Conservation (phyloP, 2,113 vertebrate species). For the Paradoxurus hermaphroditus region DNA sequence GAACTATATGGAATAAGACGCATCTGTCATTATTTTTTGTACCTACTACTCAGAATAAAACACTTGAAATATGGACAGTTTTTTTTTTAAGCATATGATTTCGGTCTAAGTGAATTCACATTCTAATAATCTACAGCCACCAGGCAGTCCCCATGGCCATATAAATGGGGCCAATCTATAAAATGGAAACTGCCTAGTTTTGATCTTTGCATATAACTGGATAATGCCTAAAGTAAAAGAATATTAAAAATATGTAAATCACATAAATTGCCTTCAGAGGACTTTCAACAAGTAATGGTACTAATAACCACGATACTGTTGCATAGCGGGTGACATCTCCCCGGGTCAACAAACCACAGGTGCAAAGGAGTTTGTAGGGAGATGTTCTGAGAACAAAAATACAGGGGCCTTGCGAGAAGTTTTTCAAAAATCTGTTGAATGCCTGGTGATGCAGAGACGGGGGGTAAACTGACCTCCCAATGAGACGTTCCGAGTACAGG, state of each 20-base stretch:
- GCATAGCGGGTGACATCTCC: neutral
- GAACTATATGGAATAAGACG: conserved; percentile 54
- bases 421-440: neutral
- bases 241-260: conserved; percentile 26
- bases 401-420: neutral
- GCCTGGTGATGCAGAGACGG: neutral
- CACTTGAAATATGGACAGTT: conserved; percentile 75
- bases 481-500: neutral
- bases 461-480: neutral
- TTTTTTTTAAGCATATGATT: conserved; percentile 62
- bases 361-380: neutral
- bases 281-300: neutral
- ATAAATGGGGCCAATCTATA: neutral
- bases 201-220: conserved; percentile 36
- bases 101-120: conserved; percentile 21
- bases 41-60: conserved; percentile 74
- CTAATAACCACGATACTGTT: neutral
- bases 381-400: neutral
- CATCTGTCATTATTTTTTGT: conserved; percentile 58
- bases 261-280: conserved; percentile 13
- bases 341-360: neutral
- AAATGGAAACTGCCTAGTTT: conserved; percentile 51
- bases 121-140: neutral
- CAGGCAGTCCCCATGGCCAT: neutral
- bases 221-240: conserved; percentile 16